phyloP scores from a whole-genome alignment of 2,797 vertebrate genomes.

The Lepus townsendii region DNA sequence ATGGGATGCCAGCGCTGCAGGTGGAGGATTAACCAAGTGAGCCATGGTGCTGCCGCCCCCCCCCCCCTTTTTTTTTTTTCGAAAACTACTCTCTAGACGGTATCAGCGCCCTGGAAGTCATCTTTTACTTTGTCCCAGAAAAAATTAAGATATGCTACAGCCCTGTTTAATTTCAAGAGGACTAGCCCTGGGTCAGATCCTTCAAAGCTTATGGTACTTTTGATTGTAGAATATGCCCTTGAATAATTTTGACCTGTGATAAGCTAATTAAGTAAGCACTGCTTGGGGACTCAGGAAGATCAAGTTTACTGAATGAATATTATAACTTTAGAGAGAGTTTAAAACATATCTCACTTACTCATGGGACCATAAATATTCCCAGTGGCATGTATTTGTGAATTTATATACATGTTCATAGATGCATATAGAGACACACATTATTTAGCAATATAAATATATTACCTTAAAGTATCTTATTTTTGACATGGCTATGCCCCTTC shows the following conservation, averaged over 20 bases:
- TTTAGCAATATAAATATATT: background rate
- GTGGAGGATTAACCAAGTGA: no score
- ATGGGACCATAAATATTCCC: background rate
- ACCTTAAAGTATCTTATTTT: background rate
- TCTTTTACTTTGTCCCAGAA: constrained; percentile 22
- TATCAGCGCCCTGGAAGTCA: background rate
- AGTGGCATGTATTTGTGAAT: background rate
- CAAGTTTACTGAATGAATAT: background rate
- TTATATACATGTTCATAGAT: background rate
- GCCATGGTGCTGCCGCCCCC: no score
- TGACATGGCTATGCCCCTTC: background rate
- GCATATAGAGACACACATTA: background rate
- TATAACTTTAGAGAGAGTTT: background rate
- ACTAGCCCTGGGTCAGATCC: background rate
- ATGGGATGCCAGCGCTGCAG: no score
- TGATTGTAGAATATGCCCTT: background rate
- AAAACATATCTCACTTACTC: constrained; percentile 50
- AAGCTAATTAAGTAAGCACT: background rate
- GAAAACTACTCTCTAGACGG: background rate
- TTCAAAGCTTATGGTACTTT: background rate
- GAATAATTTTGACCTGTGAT: constrained; percentile 38
- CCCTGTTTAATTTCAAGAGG: background rate
- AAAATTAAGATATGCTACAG: constrained; percentile 38
- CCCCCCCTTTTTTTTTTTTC: no score
- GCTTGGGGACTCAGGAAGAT: background rate